Conservation (phyloP, 2,113 vertebrate species). For the Chaetodon trifascialis region DNA sequence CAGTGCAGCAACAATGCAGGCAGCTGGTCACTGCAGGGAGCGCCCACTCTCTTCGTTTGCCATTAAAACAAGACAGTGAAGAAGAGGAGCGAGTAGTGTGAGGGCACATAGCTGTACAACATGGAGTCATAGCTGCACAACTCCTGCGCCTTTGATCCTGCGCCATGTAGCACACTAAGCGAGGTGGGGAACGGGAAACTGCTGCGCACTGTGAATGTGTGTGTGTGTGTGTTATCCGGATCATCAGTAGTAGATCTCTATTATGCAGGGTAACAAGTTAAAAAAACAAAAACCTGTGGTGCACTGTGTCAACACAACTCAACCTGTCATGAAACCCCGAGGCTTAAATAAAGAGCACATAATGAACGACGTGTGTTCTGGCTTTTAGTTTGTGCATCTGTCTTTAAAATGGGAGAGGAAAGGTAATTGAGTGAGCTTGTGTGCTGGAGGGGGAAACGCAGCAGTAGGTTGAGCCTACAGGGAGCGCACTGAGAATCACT, state of each 20-base stretch:
- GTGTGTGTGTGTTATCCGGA: conserved; percentile 2
- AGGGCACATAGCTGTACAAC: conserved; percentile 16
- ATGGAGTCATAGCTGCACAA: conserved; percentile 4
- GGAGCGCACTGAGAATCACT: conserved; percentile 5
- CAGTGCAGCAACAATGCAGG: conserved; percentile 19
- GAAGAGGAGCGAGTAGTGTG: conserved; percentile 32
- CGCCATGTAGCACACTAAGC: background rate
- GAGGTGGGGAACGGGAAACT: background rate
- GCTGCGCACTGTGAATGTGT: background rate
- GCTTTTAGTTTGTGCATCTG: conserved; percentile 40
- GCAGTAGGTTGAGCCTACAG: conserved; percentile 27
- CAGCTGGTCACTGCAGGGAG: conserved; percentile 48
- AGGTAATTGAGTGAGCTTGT: conserved; percentile 53
- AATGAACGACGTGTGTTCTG: conserved; percentile 24
- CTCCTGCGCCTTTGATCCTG: conserved; percentile 24
- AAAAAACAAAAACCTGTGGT: background rate
- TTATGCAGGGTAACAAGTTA: conserved; percentile 21
- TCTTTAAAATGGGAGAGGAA: conserved; percentile 42
- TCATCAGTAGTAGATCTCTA: conserved; percentile 25
- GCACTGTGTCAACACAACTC: background rate
- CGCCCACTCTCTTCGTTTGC: conserved; percentile 7
- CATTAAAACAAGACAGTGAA: conserved; percentile 48
- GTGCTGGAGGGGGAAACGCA: conserved; percentile 42
- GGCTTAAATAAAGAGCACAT: conserved; percentile 49
- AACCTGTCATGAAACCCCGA: conserved; percentile 27